Evolutionary conservation across 2,797 vertebrate genomes (phyloP).

Genomic region (Enteromius thamalakanensis): DNA sequence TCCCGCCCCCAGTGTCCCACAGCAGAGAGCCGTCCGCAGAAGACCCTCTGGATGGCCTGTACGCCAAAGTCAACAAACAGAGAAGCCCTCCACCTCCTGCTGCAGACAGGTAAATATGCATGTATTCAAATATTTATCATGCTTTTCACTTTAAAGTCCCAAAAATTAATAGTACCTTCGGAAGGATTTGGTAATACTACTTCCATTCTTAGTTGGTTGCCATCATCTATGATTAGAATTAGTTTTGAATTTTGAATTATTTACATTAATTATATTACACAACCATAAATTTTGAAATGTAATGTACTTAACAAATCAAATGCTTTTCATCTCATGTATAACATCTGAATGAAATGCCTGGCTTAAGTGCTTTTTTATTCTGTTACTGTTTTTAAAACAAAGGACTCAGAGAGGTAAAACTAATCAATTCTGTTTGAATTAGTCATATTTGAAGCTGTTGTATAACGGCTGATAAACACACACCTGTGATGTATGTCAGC

Average conservation of each 20-base stretch:
- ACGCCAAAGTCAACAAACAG: conserved; percentile 94
- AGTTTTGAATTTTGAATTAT: background rate
- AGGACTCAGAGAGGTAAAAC: background rate
- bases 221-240: background rate
- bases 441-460: background rate
- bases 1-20: conserved; percentile 75
- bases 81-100: conserved; percentile 75
- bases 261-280: background rate
- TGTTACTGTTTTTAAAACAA: background rate
- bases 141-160: too few species aligned
- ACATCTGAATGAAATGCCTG: background rate
- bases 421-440: background rate
- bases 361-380: background rate
- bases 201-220: background rate
- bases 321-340: background rate
- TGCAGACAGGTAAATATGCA: conserved; percentile 82
- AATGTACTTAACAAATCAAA: background rate
- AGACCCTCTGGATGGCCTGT: conserved; percentile 87
- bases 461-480: background rate
- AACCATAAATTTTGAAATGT: background rate
- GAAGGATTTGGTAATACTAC: too few species aligned
- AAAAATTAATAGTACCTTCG: too few species aligned
- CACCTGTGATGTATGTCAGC: background rate
- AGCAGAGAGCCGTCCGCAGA: conserved; percentile 78
- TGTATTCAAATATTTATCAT: background rate